phyloP scores from a whole-genome alignment of 2,797 vertebrate genomes.

The Dryobates pubescens region DNA sequence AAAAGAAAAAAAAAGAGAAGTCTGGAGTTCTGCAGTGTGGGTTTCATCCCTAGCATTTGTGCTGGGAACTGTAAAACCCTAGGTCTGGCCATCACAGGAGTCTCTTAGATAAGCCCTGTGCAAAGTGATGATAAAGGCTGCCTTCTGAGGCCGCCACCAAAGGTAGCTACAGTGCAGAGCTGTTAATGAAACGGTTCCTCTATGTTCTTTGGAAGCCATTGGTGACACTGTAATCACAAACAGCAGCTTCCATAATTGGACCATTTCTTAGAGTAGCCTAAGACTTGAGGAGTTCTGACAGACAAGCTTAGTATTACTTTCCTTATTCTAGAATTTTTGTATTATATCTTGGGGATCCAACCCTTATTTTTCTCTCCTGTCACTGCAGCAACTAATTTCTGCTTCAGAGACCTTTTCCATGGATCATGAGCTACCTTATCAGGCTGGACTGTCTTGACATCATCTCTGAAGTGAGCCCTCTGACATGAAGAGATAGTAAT shows the following conservation, averaged over 20 bases:
- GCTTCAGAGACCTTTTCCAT: not conserved
- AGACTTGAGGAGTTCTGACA: not conserved
- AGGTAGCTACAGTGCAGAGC: not conserved
- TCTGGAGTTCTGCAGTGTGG: not conserved
- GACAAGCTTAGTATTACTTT: not conserved
- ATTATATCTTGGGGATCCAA: not conserved
- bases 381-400: conserved; percentile 11
- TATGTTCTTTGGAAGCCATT: not conserved
- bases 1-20: not conserved
- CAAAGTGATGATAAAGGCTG: not conserved
- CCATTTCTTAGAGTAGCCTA: not conserved
- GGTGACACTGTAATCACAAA: no score
- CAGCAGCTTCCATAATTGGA: no score
- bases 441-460: not conserved
- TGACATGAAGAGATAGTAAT: not conserved
- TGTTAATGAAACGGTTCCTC: not conserved
- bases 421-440: not conserved
- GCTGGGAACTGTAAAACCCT: not conserved
- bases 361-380: not conserved
- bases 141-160: not conserved
- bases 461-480: not conserved
- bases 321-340: not conserved
- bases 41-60: not conserved
- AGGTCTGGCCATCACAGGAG: not conserved
- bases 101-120: not conserved